Conservation (phyloP, 2,888 invertebrate species). For the Endomychus coccineus region DNA sequence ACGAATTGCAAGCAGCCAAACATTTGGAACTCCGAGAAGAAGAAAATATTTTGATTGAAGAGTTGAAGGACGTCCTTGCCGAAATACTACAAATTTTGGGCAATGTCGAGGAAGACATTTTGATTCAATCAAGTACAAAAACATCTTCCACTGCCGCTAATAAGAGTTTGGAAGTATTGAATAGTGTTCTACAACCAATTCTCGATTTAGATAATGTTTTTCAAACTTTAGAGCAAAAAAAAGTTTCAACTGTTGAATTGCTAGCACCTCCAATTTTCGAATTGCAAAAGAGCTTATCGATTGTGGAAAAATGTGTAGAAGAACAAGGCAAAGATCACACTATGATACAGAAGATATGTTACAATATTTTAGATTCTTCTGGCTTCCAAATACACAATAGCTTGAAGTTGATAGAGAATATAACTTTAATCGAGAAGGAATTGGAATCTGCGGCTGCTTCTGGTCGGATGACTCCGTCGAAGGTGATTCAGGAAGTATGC, state of each 20-base stretch:
- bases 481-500: slow-evolving; percentile 44
- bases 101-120: slow-evolving; percentile 57
- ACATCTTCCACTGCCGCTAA: slow-evolving; percentile 60
- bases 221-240: slow-evolving; percentile 45
- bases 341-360: slow-evolving; percentile 60
- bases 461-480: slow-evolving; percentile 40
- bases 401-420: slow-evolving; percentile 48
- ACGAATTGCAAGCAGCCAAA: slow-evolving; percentile 42
- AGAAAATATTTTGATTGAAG: slow-evolving; percentile 33
- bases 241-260: slow-evolving; percentile 50
- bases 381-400: slow-evolving; percentile 51
- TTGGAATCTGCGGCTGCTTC: slow-evolving; percentile 36
- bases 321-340: slow-evolving; percentile 60
- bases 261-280: slow-evolving; percentile 53
- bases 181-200: slow-evolving; percentile 54
- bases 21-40: slow-evolving; percentile 39
- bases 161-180: slow-evolving; percentile 58
- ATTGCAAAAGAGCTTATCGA: slow-evolving; percentile 57
- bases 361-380: slow-evolving; percentile 56
- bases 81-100: slow-evolving; percentile 51
- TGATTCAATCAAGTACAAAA: slow-evolving; percentile 58
- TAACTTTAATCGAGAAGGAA: slow-evolving; percentile 45
- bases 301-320: slow-evolving; percentile 62
- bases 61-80: slow-evolving; percentile 40
- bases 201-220: slow-evolving; percentile 57